Base-by-base conservation (phyloP, 2,888 invertebrate genomes). In the Drosophila dives region DNA sequence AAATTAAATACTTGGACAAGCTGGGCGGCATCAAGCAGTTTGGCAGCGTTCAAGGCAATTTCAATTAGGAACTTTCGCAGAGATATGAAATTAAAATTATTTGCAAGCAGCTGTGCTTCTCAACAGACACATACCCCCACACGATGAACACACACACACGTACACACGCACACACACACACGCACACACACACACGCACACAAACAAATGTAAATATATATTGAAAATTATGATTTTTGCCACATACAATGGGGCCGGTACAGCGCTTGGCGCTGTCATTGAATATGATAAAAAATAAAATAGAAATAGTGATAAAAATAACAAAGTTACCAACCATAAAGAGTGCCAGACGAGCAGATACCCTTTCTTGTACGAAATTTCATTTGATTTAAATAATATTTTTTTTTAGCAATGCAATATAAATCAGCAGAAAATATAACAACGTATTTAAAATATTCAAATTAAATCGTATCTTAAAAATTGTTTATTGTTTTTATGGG, bases 51-150 rank as follows among this genome's bases (percentile, higher is more conserved):
- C 58, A 72, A 64, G 75, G 80, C 77, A 72, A 81, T 84, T 85
- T 81, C 90, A 90, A 86, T 90, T 90, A 89, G 83, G 67, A 90
- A 77, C 79, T 75, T 81, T 84, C 59, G 56, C 73, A 76, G 50
- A 77, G 75, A 88, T 88, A 88, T 88, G 75, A 86, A 86, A 86
- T 86, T 90, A 79, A 86, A 86, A 90, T 86, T 75, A 88, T 88
- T 90, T 80, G 73, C 88, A 83, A 74, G 76, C 86, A 86, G 83
- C 90, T 86, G 86, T 65, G 84, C 61, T 64, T 45, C 49, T 48
- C 61, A 51, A 64, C 64, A 53, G 59, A 45, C 60, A 72, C 64
- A 45, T 15, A 45, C 45, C 45, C 45, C 45, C 45, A 45, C 8
- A 45, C 20, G 45, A 20, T 20, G 45, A 3, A 12, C 12, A 4